These are phyloP conservation scores for Thymelicus lineola DNA, from an alignment of 2,888 invertebrate species.

Conservation along the genomic window DNA sequence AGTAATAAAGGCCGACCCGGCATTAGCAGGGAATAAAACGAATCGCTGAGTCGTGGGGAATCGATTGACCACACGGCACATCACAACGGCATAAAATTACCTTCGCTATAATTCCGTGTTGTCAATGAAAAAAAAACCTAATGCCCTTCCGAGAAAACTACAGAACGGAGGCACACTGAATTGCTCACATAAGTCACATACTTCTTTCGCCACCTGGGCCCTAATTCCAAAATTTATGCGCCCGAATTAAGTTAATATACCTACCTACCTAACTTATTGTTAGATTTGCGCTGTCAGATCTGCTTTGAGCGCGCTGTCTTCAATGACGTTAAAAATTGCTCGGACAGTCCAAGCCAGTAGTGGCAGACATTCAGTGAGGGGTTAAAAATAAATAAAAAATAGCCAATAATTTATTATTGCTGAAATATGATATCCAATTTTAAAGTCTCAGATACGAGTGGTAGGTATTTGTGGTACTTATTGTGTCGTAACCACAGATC, in stretches of 20 bases:
- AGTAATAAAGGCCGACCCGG: slow-evolving; percentile 46
- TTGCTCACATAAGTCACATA: slow-evolving; percentile 11
- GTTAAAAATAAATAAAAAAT: background rate
- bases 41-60: slow-evolving; percentile 54
- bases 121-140: slow-evolving; percentile 40
- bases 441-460: too few species aligned
- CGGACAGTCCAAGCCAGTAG: background rate
- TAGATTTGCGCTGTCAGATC: slow-evolving; percentile 21
- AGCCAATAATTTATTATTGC: too few species aligned
- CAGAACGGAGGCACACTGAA: slow-evolving; percentile 12
- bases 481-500: too few species aligned
- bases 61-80: slow-evolving; percentile 60
- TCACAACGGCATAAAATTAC: slow-evolving; percentile 23
- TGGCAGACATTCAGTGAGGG: background rate
- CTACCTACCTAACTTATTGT: too few species aligned
- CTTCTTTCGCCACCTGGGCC: slow-evolving; percentile 15
- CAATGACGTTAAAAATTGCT: slow-evolving; percentile 4
- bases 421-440: too few species aligned
- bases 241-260: slow-evolving; percentile 17
- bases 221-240: slow-evolving; percentile 20
- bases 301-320: background rate
- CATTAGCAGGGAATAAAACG: slow-evolving; percentile 49
- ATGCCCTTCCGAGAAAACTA: slow-evolving; percentile 40
- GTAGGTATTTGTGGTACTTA: too few species aligned
- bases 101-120: slow-evolving; percentile 26